Conservation (phyloP, 2,888 invertebrate species). For the Arge pagana region DNA sequence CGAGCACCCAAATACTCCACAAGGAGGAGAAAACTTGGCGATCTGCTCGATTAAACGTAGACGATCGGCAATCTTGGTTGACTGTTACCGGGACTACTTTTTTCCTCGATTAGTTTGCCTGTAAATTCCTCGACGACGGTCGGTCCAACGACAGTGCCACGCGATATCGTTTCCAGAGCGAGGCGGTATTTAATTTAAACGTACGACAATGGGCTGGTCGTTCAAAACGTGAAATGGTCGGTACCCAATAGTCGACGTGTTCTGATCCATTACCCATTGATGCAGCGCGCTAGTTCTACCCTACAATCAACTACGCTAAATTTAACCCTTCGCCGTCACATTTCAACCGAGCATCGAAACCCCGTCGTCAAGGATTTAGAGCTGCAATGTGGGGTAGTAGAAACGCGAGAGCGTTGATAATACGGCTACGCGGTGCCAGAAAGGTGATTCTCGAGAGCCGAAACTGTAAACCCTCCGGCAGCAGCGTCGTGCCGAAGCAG, state of each 20-base stretch:
- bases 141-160: conserved; percentile 25
- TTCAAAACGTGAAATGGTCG: conserved; percentile 21
- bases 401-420: conserved; percentile 17
- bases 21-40: too few relatives aligned
- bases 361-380: conserved; percentile 10
- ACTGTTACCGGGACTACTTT: too few relatives aligned
- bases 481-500: too few relatives aligned
- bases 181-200: conserved; percentile 20
- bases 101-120: too few relatives aligned
- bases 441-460: conserved; percentile 2
- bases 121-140: too few relatives aligned
- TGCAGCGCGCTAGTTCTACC: conserved; percentile 25
- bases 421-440: conserved; percentile 7
- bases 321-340: conserved; percentile 26
- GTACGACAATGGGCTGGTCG: conserved; percentile 8
- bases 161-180: conserved; percentile 8
- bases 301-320: conserved; percentile 28
- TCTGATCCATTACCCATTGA: conserved; percentile 29
- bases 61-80: too few relatives aligned
- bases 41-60: too few relatives aligned
- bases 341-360: background rate
- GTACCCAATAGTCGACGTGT: conserved; percentile 25
- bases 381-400: conserved; percentile 10
- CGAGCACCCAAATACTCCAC: too few relatives aligned
- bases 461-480: conserved; percentile 1